Percentiles rank a stretch among this genome's conserved stretches.
These are phyloP conservation scores for Leucoptera coffeella DNA, from an alignment of 2,888 invertebrate species.

Conservation along the genomic window DNA sequence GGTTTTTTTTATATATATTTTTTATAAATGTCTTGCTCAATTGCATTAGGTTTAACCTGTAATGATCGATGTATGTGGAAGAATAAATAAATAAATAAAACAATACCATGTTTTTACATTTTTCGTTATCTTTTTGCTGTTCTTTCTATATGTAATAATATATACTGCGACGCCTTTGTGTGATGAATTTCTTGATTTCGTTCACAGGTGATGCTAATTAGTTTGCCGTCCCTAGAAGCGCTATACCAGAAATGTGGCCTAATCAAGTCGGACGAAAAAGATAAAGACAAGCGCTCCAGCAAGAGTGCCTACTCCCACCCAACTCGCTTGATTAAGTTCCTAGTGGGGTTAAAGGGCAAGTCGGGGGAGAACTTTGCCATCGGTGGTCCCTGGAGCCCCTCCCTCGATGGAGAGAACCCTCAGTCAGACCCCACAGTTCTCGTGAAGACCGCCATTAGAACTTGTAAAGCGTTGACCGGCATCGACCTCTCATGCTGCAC, in stretches of 20 bases:
- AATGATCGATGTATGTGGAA: too few relatives aligned
- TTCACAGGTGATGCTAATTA: constrained; percentile 83
- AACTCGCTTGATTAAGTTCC: constrained; percentile 80
- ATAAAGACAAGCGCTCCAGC: constrained; percentile 47
- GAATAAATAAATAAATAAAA: too few relatives aligned
- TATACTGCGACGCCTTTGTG: too few relatives aligned
- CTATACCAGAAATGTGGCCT: constrained; percentile 78
- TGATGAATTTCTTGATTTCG: constrained; percentile 4
- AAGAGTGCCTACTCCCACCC: too few relatives aligned
- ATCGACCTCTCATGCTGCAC: constrained; percentile 88
- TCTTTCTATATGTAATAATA: too few relatives aligned
- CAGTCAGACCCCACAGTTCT: constrained; percentile 84
- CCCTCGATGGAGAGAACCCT: constrained; percentile 87
- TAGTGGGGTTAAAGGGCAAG: constrained; percentile 89
- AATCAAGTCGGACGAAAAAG: constrained; percentile 65
- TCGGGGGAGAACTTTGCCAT: constrained; percentile 93
- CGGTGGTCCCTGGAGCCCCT: constrained; percentile 96
- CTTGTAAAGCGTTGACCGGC: constrained; percentile 86
- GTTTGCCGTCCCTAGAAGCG: constrained; percentile 77
- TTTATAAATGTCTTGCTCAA: too few relatives aligned
- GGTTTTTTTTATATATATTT: too few relatives aligned
- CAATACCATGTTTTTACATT: too few relatives aligned
- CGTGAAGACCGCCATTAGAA: constrained; percentile 90
- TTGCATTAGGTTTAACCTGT: too few relatives aligned
- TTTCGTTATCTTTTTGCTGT: too few relatives aligned